phyloP scores from a whole-genome alignment of 2,888 invertebrate species.

The Acronicta psi region DNA sequence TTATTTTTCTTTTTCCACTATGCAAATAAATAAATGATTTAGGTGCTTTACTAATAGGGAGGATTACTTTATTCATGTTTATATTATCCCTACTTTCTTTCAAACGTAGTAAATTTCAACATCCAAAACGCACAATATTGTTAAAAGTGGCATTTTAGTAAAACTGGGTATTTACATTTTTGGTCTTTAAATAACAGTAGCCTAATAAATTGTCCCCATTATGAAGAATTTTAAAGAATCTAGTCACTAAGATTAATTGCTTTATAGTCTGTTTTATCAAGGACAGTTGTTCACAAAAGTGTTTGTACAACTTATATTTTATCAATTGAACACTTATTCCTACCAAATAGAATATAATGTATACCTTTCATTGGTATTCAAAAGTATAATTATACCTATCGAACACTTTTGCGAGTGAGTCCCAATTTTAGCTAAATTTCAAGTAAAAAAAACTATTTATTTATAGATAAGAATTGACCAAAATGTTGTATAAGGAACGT shows the following conservation, averaged over 20 bases:
- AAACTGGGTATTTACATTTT: constrained; percentile 53
- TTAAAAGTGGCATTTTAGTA: constrained; percentile 53
- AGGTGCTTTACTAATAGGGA: background rate
- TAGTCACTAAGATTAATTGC: constrained; percentile 66
- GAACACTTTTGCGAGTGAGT: constrained; percentile 66
- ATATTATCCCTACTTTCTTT: constrained; percentile 4
- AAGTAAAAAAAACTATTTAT: constrained; percentile 67
- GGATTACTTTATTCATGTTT: background rate
- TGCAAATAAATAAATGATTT: background rate
- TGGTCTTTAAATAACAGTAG: constrained; percentile 61
- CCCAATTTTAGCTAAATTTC: constrained; percentile 65
- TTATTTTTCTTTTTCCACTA: background rate
- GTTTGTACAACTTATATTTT: constrained; percentile 51
- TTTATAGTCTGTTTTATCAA: constrained; percentile 61
- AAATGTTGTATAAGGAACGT: constrained; percentile 82
- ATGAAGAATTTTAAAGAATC: constrained; percentile 62
- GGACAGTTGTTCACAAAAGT: constrained; percentile 56
- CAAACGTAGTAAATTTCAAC: constrained; percentile 9
- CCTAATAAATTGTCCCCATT: constrained; percentile 69
- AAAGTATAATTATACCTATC: constrained; percentile 38
- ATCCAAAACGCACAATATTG: constrained; percentile 59
- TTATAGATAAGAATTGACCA: constrained; percentile 87
- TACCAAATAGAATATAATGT: constrained; percentile 47
- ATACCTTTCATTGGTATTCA: constrained; percentile 41
- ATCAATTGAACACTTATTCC: constrained; percentile 32